Percentiles rank a stretch among this genome's conserved stretches.
Conservation (phyloP, 2,113 vertebrate genomes). For the Gallinago paraguaiae region DNA sequence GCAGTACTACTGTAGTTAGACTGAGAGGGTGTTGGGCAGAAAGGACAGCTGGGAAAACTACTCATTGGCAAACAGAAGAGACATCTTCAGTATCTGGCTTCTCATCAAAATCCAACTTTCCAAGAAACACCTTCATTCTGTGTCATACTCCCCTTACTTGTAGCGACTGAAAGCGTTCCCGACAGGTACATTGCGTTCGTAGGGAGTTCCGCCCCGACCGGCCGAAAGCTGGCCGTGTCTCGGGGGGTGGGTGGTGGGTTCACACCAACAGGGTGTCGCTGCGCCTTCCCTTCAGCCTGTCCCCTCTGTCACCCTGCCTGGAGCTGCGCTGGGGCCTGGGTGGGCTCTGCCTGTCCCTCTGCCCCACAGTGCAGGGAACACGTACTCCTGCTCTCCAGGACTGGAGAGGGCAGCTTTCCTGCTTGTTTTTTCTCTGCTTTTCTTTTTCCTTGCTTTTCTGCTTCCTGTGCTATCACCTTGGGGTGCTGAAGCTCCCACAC, state of each 20-base stretch:
- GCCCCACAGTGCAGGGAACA: rapidly evolving
- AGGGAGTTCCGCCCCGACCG: background rate
- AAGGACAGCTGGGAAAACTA: background rate
- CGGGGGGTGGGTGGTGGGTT: background rate
- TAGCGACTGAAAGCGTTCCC: background rate
- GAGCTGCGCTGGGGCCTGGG: rapidly evolving
- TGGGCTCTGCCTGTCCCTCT: background rate
- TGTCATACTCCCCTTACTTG: background rate
- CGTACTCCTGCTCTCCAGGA: rapidly evolving
- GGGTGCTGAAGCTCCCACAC: rapidly evolving
- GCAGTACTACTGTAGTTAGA: conserved; percentile 85
- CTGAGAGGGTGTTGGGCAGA: background rate
- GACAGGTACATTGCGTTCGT: background rate
- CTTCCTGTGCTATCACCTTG: rapidly evolving
- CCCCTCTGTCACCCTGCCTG: background rate
- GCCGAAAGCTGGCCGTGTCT: background rate
- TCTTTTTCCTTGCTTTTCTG: background rate
- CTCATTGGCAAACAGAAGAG: conserved; percentile 30
- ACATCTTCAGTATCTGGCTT: background rate
- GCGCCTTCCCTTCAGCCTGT: background rate
- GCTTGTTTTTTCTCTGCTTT: background rate
- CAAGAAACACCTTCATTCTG: background rate
- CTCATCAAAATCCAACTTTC: background rate
- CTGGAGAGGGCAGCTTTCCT: rapidly evolving
- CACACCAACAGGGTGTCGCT: background rate